phyloP scores from a whole-genome alignment of 2,888 invertebrate species.

The Hirtodrosophila duncani region DNA sequence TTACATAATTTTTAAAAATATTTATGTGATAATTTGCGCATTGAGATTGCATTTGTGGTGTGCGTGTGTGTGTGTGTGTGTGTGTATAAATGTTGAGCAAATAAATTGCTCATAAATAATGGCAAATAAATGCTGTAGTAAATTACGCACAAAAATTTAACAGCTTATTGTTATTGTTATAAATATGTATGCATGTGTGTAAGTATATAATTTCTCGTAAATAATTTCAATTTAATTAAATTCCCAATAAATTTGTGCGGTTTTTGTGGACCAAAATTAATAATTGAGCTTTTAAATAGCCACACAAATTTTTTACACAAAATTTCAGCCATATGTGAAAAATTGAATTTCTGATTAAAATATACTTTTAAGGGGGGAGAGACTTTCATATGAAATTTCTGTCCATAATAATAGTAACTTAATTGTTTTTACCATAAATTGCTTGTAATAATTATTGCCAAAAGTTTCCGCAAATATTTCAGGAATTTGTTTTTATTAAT shows the following conservation, averaged over 20 bases:
- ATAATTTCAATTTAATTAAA: conserved; percentile 37
- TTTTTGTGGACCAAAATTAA: conserved; percentile 10
- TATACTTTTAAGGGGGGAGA: no score
- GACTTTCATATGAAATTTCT: no score
- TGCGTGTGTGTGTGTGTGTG: conserved; percentile 7
- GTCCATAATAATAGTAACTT: no score
- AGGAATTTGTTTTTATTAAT: conserved; percentile 1
- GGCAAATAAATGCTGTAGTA: conserved; percentile 38
- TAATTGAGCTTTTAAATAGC: conserved; percentile 11
- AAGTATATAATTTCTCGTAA: no score
- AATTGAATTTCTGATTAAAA: no score
- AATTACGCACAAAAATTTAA: conserved; percentile 26
- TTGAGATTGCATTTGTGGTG: conserved; percentile 14
- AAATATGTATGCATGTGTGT: no score
- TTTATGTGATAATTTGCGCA: conserved; percentile 35
- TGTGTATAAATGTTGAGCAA: conserved; percentile 35
- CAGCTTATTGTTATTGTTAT: conserved; percentile 27
- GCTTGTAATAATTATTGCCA: conserved; percentile 37
- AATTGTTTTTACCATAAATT: conserved; percentile 9
- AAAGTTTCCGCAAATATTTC: no score
- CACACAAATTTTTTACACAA: no score
- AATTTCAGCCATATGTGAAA: no score
- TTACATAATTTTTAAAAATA: conserved; percentile 46
- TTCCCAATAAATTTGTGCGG: not conserved
- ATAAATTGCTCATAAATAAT: conserved; percentile 42